Base-by-base conservation (phyloP, 2,888 invertebrate species). In the Cephus nigrinus region DNA sequence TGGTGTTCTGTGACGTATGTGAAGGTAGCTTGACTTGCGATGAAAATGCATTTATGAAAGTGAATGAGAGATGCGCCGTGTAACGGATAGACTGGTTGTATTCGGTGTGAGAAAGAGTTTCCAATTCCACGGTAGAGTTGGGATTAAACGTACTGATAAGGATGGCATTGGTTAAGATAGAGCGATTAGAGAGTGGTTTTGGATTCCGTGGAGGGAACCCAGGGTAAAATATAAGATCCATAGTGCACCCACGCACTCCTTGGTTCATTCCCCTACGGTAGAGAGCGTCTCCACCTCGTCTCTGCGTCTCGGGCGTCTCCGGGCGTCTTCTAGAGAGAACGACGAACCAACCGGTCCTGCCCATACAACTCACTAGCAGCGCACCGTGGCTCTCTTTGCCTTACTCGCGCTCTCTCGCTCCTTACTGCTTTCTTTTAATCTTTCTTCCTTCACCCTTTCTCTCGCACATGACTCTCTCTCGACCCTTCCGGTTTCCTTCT, bases 291-390 rank as follows among this genome's bases (percentile, higher is more conserved):
- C 40, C 40, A 40, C 40, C 40, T 40, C 40, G 31, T 69, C 71
- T 31, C 71, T 15, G 71, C 71, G 71, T 71, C 71, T 33, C 55
- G 55, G 55, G 55, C 55, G 55, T 55, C 55, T 33, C 71, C 71
- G 71, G 32, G 71, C 71, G 71, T 33, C 32, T 71, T 71, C 32
- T 11, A 71, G 71, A 71, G 71, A 71, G 32, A 33, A 71, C 12
- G 71, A 55, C 55, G 55, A 55, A 55, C 71, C 32, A 71, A 71
- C 71, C 71, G 71, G 71, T 71, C 71, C 71, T 71, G 71, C 71
- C 71, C 71, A 71, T 71, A 71, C 71, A 71, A 71, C 71, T 71
- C 71, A 71, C 71, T 71, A 71, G 71, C 71, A 23, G 9, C 71
- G 12, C 71, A 11, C 71, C 71, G 33, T 31, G 12, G 71, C 71